phyloP scores from a whole-genome alignment of 1,140 invertebrate genomes.

The Hormaphis cornu region DNA sequence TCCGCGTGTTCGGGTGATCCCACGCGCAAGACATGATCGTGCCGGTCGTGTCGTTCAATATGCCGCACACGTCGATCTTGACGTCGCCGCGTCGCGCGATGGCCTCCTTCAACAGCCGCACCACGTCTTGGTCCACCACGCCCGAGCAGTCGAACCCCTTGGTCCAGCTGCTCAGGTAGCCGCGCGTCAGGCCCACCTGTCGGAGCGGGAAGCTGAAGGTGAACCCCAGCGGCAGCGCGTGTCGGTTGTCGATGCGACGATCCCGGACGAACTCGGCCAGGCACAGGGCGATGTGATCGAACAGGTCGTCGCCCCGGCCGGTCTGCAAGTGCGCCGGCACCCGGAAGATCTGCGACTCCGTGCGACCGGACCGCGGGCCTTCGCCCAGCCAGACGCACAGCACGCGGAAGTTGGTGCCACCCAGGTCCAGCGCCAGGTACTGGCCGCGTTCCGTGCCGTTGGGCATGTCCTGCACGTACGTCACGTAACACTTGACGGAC shows the following conservation, averaged over 20 bases:
- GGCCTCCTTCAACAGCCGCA: conserved; percentile 66
- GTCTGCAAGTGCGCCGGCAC: conserved; percentile 90
- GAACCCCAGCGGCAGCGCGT: conserved; percentile 61
- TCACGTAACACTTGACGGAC: conserved; percentile 82
- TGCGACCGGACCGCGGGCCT: conserved; percentile 49
- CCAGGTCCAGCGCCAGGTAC: conserved; percentile 65
- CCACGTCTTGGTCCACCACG: conserved; percentile 78
- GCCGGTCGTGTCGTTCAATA: conserved; percentile 72
- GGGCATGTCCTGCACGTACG: conserved; percentile 70
- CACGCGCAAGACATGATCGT: conserved; percentile 94
- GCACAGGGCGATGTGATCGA: conserved; percentile 66
- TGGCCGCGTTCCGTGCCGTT: conserved; percentile 51
- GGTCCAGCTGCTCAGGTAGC: conserved; percentile 83
- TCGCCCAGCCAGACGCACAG: conserved; percentile 52
- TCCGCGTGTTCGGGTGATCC: conserved; percentile 70
- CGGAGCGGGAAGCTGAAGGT: conserved; percentile 65
- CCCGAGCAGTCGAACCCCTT: conserved; percentile 84
- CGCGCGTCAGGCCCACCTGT: conserved; percentile 82
- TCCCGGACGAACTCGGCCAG: conserved; percentile 58
- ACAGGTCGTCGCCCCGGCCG: conserved; percentile 69
- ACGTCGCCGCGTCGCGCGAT: conserved; percentile 49
- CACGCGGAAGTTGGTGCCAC: conserved; percentile 71
- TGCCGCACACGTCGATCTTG: conserved; percentile 55
- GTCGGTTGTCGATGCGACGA: conserved; percentile 42
- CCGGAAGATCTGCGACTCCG: conserved; percentile 93